Conservation (phyloP, 1,140 invertebrate species). For the Helicoverpa armigera region DNA sequence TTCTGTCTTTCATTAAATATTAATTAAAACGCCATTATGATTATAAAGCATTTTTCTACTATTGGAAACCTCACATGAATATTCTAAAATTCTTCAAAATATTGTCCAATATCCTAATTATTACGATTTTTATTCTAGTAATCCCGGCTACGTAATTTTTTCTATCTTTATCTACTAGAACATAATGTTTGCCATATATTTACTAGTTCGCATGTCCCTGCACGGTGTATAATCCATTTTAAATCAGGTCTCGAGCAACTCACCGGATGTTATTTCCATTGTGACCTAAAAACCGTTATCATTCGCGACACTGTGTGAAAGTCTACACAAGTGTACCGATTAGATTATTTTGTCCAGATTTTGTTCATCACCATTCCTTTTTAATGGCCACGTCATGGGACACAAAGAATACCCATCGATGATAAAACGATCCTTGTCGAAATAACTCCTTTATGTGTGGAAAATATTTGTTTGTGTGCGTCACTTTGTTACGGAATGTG, state of each 20-base stretch:
- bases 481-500: conserved; percentile 55
- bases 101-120: not conserved
- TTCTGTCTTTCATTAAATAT: not conserved
- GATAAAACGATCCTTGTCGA: conserved; percentile 60
- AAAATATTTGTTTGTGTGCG: conserved; percentile 56
- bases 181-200: too few species aligned
- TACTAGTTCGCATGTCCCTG: not conserved
- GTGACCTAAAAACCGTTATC: conserved; percentile 24
- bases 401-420: conserved; percentile 41
- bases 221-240: not conserved
- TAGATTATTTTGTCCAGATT: conserved; percentile 8
- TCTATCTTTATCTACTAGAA: too few species aligned
- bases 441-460: conserved; percentile 67
- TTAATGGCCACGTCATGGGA: not conserved
- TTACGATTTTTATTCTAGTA: too few species aligned
- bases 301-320: not conserved
- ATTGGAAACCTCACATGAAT: not conserved
- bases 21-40: not conserved
- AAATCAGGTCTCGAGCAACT: not conserved
- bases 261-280: conserved; percentile 11
- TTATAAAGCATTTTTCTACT: not conserved
- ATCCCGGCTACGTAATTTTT: too few species aligned
- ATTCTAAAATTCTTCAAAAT: not conserved
- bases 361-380: conserved; percentile 4
- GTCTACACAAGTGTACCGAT: not conserved